Conservation (phyloP, 2,888 invertebrate genomes). For the Listrodromus nycthemerus region DNA sequence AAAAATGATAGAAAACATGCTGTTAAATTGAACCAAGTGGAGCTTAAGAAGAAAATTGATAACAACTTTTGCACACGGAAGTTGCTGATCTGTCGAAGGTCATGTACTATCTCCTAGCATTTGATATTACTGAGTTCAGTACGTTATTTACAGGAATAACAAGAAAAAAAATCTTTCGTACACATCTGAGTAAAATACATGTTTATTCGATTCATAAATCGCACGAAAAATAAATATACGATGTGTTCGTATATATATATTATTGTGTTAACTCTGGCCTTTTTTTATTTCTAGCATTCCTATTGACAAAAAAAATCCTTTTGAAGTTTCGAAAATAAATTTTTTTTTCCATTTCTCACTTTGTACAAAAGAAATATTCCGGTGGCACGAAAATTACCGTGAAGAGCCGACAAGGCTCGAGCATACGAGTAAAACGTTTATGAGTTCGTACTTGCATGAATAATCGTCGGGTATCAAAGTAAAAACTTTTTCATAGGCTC, state of each 20-base stretch:
- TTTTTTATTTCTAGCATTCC: too few species aligned
- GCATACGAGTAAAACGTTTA: conserved; percentile 5
- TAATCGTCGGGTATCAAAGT: conserved; percentile 26
- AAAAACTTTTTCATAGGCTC: conserved; percentile 5
- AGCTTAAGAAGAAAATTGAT: conserved; percentile 10
- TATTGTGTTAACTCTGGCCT: conserved; percentile 22
- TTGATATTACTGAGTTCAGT: conserved; percentile 79
- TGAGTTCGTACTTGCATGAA: conserved; percentile 13
- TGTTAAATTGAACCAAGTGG: conserved; percentile 16
- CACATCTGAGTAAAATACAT: conserved; percentile 76
- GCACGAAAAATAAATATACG: conserved; percentile 79
- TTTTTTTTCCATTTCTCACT: not conserved
- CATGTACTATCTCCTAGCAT: conserved; percentile 75
- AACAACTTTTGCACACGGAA: conserved; percentile 59
- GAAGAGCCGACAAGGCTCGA: not conserved
- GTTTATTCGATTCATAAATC: conserved; percentile 80
- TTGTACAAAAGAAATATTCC: not conserved
- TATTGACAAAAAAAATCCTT: too few species aligned
- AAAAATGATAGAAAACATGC: conserved; percentile 9
- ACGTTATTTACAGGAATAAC: conserved; percentile 68
- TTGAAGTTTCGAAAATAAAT: too few species aligned
- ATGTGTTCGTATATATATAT: conserved; percentile 69
- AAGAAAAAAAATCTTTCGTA: conserved; percentile 74
- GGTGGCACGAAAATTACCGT: not conserved
- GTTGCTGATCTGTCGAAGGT: conserved; percentile 69